A percentile compares a stretch with the other conserved stretches of the same genome.
phyloP scores from a whole-genome alignment of 2,113 vertebrate species.

The Misgurnus mizolepis region DNA sequence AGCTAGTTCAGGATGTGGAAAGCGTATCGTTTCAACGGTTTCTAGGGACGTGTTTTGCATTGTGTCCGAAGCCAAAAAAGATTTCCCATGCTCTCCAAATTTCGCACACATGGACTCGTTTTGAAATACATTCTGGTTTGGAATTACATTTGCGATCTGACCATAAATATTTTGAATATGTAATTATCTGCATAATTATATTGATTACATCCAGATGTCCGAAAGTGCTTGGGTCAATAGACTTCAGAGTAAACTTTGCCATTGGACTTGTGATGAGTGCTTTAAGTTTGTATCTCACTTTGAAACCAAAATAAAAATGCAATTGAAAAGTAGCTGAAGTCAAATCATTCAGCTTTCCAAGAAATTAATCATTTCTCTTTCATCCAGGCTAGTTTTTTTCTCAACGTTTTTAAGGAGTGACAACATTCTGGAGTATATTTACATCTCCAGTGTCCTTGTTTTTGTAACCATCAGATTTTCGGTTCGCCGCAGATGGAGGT shows the following conservation, averaged over 20 bases:
- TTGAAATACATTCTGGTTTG: slow-evolving; percentile 41
- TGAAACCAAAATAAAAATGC: background rate
- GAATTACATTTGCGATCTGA: slow-evolving; percentile 28
- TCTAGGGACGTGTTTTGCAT: background rate
- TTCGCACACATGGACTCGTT: slow-evolving; percentile 1
- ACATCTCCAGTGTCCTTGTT: background rate
- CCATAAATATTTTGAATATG: slow-evolving; percentile 48
- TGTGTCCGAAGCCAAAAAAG: slow-evolving; percentile 16
- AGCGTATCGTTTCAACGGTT: background rate
- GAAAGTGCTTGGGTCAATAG: background rate
- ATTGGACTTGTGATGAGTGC: background rate
- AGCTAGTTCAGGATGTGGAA: background rate
- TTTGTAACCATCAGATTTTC: background rate
- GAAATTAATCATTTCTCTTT: slow-evolving; percentile 1
- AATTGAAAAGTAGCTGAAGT: slow-evolving; percentile 5
- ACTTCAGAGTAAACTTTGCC: background rate
- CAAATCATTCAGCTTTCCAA: background rate
- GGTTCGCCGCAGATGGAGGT: background rate
- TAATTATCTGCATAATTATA: slow-evolving; percentile 46
- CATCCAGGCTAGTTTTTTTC: background rate
- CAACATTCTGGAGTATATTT: background rate
- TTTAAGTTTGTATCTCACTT: background rate
- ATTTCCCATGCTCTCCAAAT: slow-evolving; percentile 16
- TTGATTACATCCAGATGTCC: slow-evolving; percentile 54
- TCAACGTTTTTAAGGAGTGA: background rate